Conservation (phyloP, 2,888 invertebrate species). For the Hydroisotoma schaefferi region DNA sequence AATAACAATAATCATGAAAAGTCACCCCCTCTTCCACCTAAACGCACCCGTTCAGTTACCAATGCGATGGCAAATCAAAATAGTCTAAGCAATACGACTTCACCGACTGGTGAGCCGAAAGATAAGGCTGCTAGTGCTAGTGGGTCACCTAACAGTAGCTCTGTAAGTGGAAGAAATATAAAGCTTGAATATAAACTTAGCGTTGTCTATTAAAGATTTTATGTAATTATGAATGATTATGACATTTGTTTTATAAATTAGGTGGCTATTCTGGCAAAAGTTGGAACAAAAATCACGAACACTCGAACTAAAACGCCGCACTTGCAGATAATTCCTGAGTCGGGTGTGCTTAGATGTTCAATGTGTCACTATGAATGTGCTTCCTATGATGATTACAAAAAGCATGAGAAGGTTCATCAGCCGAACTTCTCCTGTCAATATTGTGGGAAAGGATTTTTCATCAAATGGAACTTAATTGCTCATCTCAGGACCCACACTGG, state of each 20-base stretch:
- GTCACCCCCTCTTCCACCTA: slow-evolving; percentile 33
- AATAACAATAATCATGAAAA: slow-evolving; percentile 34
- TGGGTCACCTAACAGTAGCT: slow-evolving; percentile 18
- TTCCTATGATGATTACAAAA: slow-evolving; percentile 48
- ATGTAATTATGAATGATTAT: neutral
- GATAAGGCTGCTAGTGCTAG: neutral
- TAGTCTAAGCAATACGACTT: slow-evolving; percentile 15
- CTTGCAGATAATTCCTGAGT: slow-evolving; percentile 48
- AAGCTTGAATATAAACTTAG: neutral
- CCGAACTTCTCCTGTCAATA: slow-evolving; percentile 49
- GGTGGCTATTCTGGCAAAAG: slow-evolving; percentile 33
- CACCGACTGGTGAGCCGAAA: slow-evolving; percentile 7
- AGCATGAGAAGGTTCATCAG: slow-evolving; percentile 49
- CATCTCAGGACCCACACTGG: slow-evolving; percentile 48
- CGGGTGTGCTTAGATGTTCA: slow-evolving; percentile 45
- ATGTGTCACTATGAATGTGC: slow-evolving; percentile 49
- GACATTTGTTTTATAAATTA: neutral
- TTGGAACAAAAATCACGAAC: slow-evolving; percentile 48
- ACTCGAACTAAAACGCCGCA: slow-evolving; percentile 48
- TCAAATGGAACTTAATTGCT: slow-evolving; percentile 49
- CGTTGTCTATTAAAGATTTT: slow-evolving; percentile 4
- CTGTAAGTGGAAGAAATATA: slow-evolving; percentile 11
- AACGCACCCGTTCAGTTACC: slow-evolving; percentile 43
- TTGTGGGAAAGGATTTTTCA: slow-evolving; percentile 49
- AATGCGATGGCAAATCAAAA: slow-evolving; percentile 37